Evolutionary conservation across 1,140 invertebrate species (phyloP), one percentile per base, ranked within the genome.

Genomic region (Nebria ingens): DNA sequence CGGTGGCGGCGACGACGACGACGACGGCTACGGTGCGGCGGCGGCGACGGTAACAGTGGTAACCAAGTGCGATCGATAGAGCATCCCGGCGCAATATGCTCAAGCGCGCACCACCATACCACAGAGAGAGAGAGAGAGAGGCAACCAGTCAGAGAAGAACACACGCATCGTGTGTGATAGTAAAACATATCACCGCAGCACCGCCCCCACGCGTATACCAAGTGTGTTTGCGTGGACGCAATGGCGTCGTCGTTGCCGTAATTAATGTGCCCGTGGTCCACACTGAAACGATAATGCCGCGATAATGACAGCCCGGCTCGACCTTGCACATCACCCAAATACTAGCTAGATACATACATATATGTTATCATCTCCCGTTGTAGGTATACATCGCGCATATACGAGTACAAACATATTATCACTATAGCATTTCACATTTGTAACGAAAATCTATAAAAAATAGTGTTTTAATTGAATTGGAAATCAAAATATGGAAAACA

Each of bases 261-360:
- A 69, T 69, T 67, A 69, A 69, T 68, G 67, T 62, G 58, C 54
- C 59, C 61, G 67, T 60, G 67, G 67, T 69, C 64, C 58, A 62
- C 66, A 69, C 65, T 69, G 67, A 69, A 69, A 69, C 65, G 67
- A 69, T 69, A 69, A 69, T 69, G 65, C 67, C 67, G 66, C 59
- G 66, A 65, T 69, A 69, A 69, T 69, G 66, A 65, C 61, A 61
- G 60, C 55, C n/a, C 40, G 40, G 59, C 61, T 61, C 63, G 64
- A 67, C 65, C 64, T 65, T 53, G 50, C 60, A 45, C 15, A 17
- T 45, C 40, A 45, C 9, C 40, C 15, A 17, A 6, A 13, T 29
- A n/a, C n/a, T n/a, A n/a, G n/a, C n/a, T n/a, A n/a, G n/a, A n/a
- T n/a, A n/a, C n/a, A n/a, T 34, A n/a, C 25, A n/a, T n/a, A n/a